Base-by-base conservation (phyloP, 2,888 invertebrate species). In the Podabrus alpinus region DNA sequence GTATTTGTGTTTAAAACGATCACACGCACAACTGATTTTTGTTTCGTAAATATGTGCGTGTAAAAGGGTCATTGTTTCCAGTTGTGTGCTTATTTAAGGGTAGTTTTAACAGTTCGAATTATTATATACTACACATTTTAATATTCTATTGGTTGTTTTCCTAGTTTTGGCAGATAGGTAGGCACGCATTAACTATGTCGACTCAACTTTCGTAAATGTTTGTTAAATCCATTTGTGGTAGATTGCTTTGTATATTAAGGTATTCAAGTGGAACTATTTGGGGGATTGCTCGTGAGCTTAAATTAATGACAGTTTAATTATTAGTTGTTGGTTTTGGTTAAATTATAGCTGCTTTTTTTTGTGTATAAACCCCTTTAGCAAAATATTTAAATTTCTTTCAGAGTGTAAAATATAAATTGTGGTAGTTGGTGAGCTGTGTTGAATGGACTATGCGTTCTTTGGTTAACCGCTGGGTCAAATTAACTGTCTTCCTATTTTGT, bases 41-140 rank as follows among this genome's bases (percentile, higher is more conserved):
- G 45, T 45, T 45, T 45, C n/a, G 45, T 45, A 45, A 45, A 45
- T 45, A 45, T 45, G 45, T 45, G 45, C 45, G n/a, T 45, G 45
- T n/a, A 5, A 71, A 71, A 74, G 66, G 71, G 66, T 60, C 71
- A 68, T 74, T 68, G 69, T 69, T 71, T 74, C 71, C 70, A 61
- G 61, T 16, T 45, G 74, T 68, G 24, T 74, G 62, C 61, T 67
- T 71, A 59, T 71, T 64, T 69, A 67, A 62, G 74, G 74, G 69
- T 70, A 29, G 45, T 29, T 66, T 15, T 69, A 73, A 69, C 69
- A 59, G 59, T 29, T 66, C 71, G 71, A 59, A 45, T 45, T n/a
- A 45, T n/a, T 45, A 64, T 17, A 64, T 64, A 64, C 21, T 64
- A 19, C 13, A 62, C 62, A 16, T 64, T 64, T 64, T 64, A 64